Conservation (phyloP, 2,113 vertebrate species). For the Pedetes capensis region DNA sequence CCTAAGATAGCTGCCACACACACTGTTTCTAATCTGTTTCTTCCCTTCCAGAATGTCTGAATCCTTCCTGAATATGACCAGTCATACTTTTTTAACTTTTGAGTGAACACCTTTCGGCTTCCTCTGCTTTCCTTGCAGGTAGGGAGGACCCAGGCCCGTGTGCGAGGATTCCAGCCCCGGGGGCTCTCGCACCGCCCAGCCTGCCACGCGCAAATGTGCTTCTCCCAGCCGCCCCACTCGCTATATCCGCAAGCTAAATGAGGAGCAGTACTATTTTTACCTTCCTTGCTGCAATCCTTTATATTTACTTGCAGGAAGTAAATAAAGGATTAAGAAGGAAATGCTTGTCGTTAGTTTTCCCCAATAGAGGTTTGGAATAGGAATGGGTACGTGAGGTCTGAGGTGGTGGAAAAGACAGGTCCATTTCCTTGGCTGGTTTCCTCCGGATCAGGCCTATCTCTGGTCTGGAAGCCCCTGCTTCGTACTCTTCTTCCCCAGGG, state of each 20-base stretch:
- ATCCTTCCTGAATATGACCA: not conserved
- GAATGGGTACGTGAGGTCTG: not conserved
- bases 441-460: not conserved
- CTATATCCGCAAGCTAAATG: not conserved
- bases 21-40: slow-evolving; percentile 21
- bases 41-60: not conserved
- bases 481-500: not conserved
- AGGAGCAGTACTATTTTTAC: slow-evolving; percentile 35
- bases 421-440: not conserved
- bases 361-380: not conserved
- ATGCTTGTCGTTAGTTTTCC: not conserved
- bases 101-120: not conserved
- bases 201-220: not conserved
- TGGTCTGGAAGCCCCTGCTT: not conserved
- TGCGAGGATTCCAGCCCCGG: not conserved
- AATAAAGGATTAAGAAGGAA: not conserved
- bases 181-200: not conserved
- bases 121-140: not conserved
- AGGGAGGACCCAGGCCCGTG: not conserved
- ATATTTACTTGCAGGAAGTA: slow-evolving; percentile 20
- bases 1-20: not conserved
- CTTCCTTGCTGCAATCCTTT: not conserved
- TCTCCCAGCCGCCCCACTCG: not conserved
- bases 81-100: slow-evolving; percentile 42
- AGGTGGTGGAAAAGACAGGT: not conserved